Base-by-base conservation (phyloP, 2,797 vertebrate species). In the Simalia tracyae region DNA sequence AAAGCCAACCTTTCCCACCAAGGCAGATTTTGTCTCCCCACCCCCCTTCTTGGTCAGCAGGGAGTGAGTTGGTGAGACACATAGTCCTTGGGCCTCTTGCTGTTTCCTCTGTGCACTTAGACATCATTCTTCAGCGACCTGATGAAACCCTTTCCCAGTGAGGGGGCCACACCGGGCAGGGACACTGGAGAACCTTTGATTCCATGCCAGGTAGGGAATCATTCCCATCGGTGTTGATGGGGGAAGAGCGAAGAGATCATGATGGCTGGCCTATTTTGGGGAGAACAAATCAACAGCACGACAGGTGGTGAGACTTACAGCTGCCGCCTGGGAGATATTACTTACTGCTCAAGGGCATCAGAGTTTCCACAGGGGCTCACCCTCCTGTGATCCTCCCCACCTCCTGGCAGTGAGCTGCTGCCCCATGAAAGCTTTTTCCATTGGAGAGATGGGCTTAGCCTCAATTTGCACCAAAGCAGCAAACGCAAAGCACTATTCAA, bases 331-430 rank as follows among this genome's bases (percentile, higher is more conserved):
- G 93, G 95, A 93, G 94, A 93, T 94, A 92, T 95, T 96, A 94
- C 94, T 94, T 96, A 95, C 92, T 56, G 96, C 95, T 96, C 96
- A 97, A 97, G 97, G 97, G 95, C 97, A 97, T 93, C 60, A 84
- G 91, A 94, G 84, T 96, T 96, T 96, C 95, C 95, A 95, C 94
- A 92, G 93, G 92, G 94, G 95, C 95, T 94, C 95, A 91, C 96
- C 96, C 95, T 96, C 96, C 64, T 17, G 76, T 36, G 94, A 95
- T 93, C 91, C 93, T 54, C n/a, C 26, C 94, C 56, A 81, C 95
- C 94, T 91, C 89, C 90, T 94, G 94, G 95, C 95, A 92, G 63
- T 76, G 90, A 93, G 26, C 26, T 54, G 85, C 94, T 88, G 93
- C 84, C 88, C 94, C 92, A 92, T 92, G 92, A 94, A 36, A 59